These are phyloP conservation scores for Entomobrya proxima DNA, from an alignment of 2,888 invertebrate species.

Conservation along the genomic window DNA sequence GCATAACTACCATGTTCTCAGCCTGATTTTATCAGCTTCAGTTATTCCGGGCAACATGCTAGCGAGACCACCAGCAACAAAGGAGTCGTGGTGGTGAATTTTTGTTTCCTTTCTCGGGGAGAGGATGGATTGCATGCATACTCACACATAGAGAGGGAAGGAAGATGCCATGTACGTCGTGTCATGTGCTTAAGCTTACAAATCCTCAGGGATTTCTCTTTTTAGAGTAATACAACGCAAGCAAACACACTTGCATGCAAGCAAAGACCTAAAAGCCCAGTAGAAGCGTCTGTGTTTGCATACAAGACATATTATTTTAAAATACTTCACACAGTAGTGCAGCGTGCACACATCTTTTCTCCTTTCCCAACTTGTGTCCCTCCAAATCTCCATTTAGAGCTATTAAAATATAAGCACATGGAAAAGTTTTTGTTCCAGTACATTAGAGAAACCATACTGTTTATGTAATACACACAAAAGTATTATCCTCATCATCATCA, in stretches of 20 bases:
- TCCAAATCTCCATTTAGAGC: slow-evolving; percentile 23
- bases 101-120: no score
- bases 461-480: neutral
- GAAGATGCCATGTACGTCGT: slow-evolving; percentile 4
- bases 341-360: neutral
- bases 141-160: neutral
- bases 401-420: slow-evolving; percentile 27
- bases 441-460: slow-evolving; percentile 31
- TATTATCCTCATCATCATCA: slow-evolving; percentile 12
- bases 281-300: neutral
- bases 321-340: neutral
- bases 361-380: neutral
- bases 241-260: neutral
- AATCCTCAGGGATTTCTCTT: slow-evolving; percentile 35
- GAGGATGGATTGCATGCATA: no score
- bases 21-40: slow-evolving; percentile 27
- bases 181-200: slow-evolving; percentile 44
- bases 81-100: slow-evolving; percentile 5
- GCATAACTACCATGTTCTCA: neutral
- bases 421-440: slow-evolving; percentile 30
- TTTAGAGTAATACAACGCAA: slow-evolving; percentile 1
- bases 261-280: neutral
- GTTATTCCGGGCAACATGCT: slow-evolving; percentile 2
- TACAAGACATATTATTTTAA: neutral
- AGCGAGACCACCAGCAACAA: neutral